Conservation (phyloP, 2,113 vertebrate genomes). For the Triplophysa dalaica region DNA sequence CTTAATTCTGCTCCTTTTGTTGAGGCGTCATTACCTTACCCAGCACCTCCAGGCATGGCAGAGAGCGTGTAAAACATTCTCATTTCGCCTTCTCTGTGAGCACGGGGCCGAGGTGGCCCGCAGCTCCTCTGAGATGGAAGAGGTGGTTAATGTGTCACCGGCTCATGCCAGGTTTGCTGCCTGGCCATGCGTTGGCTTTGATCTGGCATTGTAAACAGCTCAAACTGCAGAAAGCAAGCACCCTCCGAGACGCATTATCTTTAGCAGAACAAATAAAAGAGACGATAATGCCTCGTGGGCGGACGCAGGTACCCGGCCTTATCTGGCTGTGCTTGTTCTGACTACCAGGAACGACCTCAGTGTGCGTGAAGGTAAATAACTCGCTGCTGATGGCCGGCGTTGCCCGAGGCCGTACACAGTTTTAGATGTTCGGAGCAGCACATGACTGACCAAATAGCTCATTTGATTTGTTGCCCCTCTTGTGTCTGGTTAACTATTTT, state of each 20-base stretch:
- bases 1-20: not conserved
- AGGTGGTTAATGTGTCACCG: conserved; percentile 70
- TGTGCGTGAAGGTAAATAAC: conserved; percentile 72
- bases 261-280: conserved; percentile 71
- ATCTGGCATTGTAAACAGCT: conserved; percentile 75
- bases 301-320: conserved; percentile 74
- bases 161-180: conserved; percentile 76
- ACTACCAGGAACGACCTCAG: conserved; percentile 65
- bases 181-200: conserved; percentile 76
- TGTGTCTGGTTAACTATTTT: conserved; percentile 30
- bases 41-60: conserved; percentile 62
- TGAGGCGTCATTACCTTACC: conserved; percentile 53
- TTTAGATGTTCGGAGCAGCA: conserved; percentile 46
- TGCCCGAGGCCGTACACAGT: conserved; percentile 30
- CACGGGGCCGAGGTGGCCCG: conserved; percentile 19
- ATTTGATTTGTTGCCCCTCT: conserved; percentile 10
- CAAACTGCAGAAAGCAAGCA: conserved; percentile 43
- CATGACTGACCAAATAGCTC: conserved; percentile 43
- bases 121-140: conserved; percentile 48
- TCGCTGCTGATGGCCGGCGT: conserved; percentile 61
- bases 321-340: conserved; percentile 71
- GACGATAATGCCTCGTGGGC: conserved; percentile 78
- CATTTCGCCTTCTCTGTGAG: conserved; percentile 36
- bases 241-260: conserved; percentile 74
- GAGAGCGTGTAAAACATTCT: conserved; percentile 42